Conservation (phyloP, 2,888 invertebrate species). For the Stenichneumon culpator region DNA sequence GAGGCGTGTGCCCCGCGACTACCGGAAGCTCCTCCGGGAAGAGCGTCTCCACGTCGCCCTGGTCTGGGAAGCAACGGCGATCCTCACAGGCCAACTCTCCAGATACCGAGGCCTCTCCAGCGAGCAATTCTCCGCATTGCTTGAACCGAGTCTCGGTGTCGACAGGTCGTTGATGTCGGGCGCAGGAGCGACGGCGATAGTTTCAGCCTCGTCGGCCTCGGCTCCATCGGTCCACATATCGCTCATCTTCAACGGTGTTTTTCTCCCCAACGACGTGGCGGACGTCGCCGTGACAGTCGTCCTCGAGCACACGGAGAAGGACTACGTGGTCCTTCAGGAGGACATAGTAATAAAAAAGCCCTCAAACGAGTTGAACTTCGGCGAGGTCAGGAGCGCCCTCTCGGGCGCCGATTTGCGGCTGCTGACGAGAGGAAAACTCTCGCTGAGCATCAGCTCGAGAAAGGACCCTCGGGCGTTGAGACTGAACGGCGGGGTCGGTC, state of each 20-base stretch:
- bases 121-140: slow-evolving; percentile 93
- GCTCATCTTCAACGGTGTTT: slow-evolving; percentile 93
- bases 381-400: slow-evolving; percentile 93
- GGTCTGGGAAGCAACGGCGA: slow-evolving; percentile 87
- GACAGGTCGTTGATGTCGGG: slow-evolving; percentile 87
- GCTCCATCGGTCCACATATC: slow-evolving; percentile 93
- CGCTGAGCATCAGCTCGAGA: slow-evolving; percentile 90
- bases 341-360: slow-evolving; percentile 90
- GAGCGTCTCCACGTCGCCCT: slow-evolving; percentile 93
- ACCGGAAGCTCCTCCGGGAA: slow-evolving; percentile 92
- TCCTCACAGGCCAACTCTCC: slow-evolving; percentile 90
- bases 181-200: slow-evolving; percentile 94
- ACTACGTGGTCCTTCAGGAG: slow-evolving; percentile 91
- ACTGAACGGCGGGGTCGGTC: slow-evolving; percentile 90
- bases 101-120: slow-evolving; percentile 92
- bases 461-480: slow-evolving; percentile 88
- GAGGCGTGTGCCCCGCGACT: slow-evolving; percentile 94
- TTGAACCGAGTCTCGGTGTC: slow-evolving; percentile 89
- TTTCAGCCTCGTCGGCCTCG: slow-evolving; percentile 92
- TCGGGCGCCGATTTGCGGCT: slow-evolving; percentile 91
- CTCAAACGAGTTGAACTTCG: slow-evolving; percentile 91
- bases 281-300: slow-evolving; percentile 91
- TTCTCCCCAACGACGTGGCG: slow-evolving; percentile 88
- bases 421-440: slow-evolving; percentile 91
- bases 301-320: slow-evolving; percentile 90